These are phyloP conservation scores for Eurosta solidaginis DNA, from an alignment of 1,140 invertebrate species.

Conservation along the genomic window DNA sequence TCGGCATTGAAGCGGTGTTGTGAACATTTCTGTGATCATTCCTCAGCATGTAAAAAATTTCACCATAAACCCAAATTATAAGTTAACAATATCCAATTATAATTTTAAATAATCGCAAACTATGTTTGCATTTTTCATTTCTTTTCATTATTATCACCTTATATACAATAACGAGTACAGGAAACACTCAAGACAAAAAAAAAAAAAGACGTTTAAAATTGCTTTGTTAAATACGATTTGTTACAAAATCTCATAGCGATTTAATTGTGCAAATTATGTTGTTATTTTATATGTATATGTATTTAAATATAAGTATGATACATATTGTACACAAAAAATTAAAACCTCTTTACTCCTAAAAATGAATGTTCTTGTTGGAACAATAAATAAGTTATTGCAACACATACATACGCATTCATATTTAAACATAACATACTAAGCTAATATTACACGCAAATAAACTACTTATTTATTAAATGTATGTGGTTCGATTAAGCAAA, in stretches of 20 bases:
- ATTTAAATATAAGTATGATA: constrained; percentile 2
- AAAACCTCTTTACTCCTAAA: no score
- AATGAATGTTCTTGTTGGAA: neutral
- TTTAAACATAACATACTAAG: constrained; percentile 10
- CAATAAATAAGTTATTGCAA: constrained; percentile 7
- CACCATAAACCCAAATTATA: no score
- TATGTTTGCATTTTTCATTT: neutral
- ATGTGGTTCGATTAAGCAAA: no score
- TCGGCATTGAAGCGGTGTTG: no score
- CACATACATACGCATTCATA: neutral
- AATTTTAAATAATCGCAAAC: neutral
- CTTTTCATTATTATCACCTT: neutral
- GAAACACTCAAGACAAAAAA: no score
- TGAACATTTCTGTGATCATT: no score
- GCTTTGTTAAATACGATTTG: neutral
- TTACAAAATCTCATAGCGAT: neutral
- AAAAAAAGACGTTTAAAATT: no score
- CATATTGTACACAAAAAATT: neutral
- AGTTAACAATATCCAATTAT: neutral
- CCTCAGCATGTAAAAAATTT: no score
- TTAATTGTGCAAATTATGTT: neutral
- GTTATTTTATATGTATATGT: neutral
- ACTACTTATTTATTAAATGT: constrained; percentile 18
- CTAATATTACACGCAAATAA: constrained; percentile 22
- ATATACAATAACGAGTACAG: neutral